Conservation (phyloP, 2,888 invertebrate genomes). For the Pinctada fucata region DNA sequence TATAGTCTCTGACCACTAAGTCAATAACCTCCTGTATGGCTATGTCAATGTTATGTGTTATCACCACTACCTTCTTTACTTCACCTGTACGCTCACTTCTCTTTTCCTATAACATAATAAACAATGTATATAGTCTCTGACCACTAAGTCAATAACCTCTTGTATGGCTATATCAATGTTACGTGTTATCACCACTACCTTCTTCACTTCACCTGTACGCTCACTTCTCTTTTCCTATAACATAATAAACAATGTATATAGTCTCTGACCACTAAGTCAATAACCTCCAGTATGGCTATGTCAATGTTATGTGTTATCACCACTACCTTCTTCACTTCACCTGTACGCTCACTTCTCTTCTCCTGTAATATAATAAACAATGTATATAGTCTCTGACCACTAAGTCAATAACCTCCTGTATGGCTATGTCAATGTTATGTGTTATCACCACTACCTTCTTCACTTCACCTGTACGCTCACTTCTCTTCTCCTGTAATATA, state of each 20-base stretch:
- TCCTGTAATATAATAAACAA: conserved; percentile 41
- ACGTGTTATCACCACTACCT: conserved; percentile 79
- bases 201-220: conserved; percentile 49
- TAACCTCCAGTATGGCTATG: conserved; percentile 87
- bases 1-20: conserved; percentile 87
- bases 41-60: conserved; percentile 87
- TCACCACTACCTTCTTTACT: conserved; percentile 62
- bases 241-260: conserved; percentile 80
- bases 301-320: conserved; percentile 85
- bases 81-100: conserved; percentile 41
- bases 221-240: conserved; percentile 51
- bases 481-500: conserved; percentile 51
- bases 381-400: conserved; percentile 86
- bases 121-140: conserved; percentile 85
- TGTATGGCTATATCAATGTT: conserved; percentile 90
- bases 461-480: conserved; percentile 40
- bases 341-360: conserved; percentile 43
- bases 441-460: conserved; percentile 76
- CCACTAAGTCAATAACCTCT: conserved; percentile 87
- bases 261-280: conserved; percentile 88
- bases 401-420: conserved; percentile 90
- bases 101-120: conserved; percentile 49
- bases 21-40: conserved; percentile 90
- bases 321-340: conserved; percentile 57
- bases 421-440: conserved; percentile 88